These are phyloP conservation scores for Callaeas wilsoni DNA, from an alignment of 2,113 vertebrate species.

Conservation along the genomic window DNA sequence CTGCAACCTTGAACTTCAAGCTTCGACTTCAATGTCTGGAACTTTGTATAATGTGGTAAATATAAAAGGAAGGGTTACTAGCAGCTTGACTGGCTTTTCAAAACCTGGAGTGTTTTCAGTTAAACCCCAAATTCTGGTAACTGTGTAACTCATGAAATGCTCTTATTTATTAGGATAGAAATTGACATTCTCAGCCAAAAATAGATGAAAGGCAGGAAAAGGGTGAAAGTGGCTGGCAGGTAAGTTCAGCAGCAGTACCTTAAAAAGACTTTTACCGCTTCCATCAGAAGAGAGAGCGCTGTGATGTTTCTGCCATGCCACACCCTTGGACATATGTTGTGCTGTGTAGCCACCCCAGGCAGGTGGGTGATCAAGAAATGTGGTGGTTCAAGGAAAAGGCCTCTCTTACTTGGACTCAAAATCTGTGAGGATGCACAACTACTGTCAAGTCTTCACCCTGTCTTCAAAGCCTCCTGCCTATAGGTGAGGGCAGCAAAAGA, in stretches of 20 bases:
- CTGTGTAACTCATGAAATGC: neutral
- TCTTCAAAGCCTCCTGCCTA: constrained; percentile 6
- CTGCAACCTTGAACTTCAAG: neutral
- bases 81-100: neutral
- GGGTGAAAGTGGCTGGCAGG: neutral
- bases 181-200: neutral
- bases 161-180: neutral
- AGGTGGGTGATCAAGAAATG: neutral
- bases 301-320: neutral
- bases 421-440: neutral
- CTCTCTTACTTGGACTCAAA: neutral
- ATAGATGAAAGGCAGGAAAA: neutral
- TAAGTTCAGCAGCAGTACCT: neutral
- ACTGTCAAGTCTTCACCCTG: neutral
- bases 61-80: neutral
- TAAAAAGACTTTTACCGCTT: neutral
- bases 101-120: neutral
- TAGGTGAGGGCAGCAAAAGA: neutral
- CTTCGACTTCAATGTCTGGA: neutral
- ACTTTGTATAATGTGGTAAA: neutral
- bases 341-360: neutral
- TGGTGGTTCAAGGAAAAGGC: neutral
- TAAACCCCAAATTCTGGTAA: neutral
- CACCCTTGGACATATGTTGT: neutral
- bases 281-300: neutral